Base-by-base conservation (phyloP, 2,113 vertebrate genomes). In the Prionailurus bengalensis region DNA sequence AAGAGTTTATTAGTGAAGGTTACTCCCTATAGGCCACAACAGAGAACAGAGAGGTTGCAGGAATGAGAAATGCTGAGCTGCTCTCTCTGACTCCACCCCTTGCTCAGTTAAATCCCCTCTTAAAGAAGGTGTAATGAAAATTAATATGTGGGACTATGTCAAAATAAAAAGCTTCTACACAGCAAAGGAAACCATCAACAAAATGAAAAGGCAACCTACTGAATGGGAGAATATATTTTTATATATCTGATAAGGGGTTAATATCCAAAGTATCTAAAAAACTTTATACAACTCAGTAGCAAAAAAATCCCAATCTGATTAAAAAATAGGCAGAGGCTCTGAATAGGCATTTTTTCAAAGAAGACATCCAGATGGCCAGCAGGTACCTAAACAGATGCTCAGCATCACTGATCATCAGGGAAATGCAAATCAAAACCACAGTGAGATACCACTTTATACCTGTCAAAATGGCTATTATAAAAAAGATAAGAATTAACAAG, bases 351-450 rank as follows among this genome's bases (percentile, higher is more conserved):
- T 63, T 71, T 45, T 31, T 11, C 55, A 79, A 66, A 66, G 33
- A 29, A 66, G 23, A 79, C 10, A 36, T 79, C 53, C 45, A 91
- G 23, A 68, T 80, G 76, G 61, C 12, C 45, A 68, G 68, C 11
- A 68, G 61, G 89, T 91, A 68, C 51, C 14, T 80, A 14, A 65
- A 80, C 65, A 36, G 48, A 91, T 23, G 25, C 5, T 91, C 27
- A 19, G 33, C 53, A 39, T 70, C 27, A 70, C 48, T 55, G 39
- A 51, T 81, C 23, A 51, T 79, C n/a, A 70, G 78, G 78, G 17
- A 82, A 55, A 58, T 82, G 27, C 48, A 82, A 91, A 91, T 71
- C 27, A 39, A 91, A 91, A 55, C 63, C 63, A 81, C 76, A 81
- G 13, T 55, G 78, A 81, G 17, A 91, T 68, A 55, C 36, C 25